These are phyloP conservation scores for Metellina segmentata DNA, from an alignment of 2,888 invertebrate species.

Conservation along the genomic window DNA sequence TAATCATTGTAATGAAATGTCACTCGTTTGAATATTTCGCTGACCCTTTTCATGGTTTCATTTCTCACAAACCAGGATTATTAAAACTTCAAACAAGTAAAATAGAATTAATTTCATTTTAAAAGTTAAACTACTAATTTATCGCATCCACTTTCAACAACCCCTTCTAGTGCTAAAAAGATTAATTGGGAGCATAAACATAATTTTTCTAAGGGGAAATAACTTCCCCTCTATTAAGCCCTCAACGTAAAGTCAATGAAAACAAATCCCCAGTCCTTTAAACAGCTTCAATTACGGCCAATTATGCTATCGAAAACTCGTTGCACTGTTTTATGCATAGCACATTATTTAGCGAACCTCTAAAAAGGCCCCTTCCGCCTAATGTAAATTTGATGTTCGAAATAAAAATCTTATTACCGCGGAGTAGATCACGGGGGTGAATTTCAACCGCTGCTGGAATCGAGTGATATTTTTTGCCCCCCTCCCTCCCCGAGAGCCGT, in stretches of 20 bases:
- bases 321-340: neutral
- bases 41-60: no score
- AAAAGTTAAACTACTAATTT: no score
- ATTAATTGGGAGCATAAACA: no score
- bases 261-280: neutral
- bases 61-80: no score
- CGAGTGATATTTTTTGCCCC: neutral
- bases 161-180: no score
- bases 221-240: neutral
- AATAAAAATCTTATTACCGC: constrained; percentile 15
- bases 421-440: neutral
- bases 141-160: no score
- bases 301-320: neutral
- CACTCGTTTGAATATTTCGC: no score
- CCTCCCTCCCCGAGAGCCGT: neutral
- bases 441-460: neutral
- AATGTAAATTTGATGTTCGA: constrained; percentile 20
- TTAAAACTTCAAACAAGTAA: no score
- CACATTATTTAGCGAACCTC: neutral
- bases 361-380: constrained; percentile 3
- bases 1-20: no score
- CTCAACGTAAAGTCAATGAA: neutral
- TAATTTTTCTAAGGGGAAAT: neutral
- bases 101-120: no score
- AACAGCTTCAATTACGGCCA: neutral